These are phyloP conservation scores for Charanyca ferruginea DNA, from an alignment of 2,888 invertebrate species.

Conservation along the genomic window DNA sequence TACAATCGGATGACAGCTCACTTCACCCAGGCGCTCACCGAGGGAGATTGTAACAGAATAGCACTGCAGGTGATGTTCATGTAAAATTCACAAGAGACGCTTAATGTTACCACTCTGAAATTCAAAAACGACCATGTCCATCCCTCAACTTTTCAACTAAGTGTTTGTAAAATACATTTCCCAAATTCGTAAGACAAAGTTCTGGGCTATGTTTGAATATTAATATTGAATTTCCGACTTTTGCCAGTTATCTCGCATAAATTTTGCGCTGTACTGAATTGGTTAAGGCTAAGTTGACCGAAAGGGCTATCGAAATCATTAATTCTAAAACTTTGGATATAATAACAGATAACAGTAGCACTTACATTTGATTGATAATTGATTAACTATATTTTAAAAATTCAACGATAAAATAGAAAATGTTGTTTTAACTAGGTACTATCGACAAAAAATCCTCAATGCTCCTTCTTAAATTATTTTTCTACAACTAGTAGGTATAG, in stretches of 20 bases:
- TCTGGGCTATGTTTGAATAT: slow-evolving; percentile 49
- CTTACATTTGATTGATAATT: not conserved
- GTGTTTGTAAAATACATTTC: slow-evolving; percentile 49
- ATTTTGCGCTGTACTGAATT: slow-evolving; percentile 35
- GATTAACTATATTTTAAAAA: no score
- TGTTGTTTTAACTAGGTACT: no score
- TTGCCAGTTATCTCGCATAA: slow-evolving; percentile 21
- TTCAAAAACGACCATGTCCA: slow-evolving; percentile 32
- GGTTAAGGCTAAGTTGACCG: slow-evolving; percentile 33
- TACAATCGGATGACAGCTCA: no score
- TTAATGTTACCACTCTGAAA: not conserved
- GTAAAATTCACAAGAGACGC: not conserved
- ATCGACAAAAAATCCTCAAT: no score
- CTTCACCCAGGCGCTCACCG: no score
- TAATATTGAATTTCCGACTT: slow-evolving; percentile 49
- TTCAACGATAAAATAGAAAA: no score
- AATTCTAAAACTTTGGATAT: slow-evolving; percentile 16
- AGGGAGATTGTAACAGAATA: no score
- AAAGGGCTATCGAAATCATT: slow-evolving; percentile 23
- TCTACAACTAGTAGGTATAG: no score
- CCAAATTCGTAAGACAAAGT: slow-evolving; percentile 51
- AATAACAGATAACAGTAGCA: slow-evolving; percentile 6
- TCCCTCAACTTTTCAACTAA: slow-evolving; percentile 32
- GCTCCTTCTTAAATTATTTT: no score
- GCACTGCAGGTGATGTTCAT: slow-evolving; percentile 10